Conservation (phyloP, 1,140 invertebrate species). For the Drosophila truncata region DNA sequence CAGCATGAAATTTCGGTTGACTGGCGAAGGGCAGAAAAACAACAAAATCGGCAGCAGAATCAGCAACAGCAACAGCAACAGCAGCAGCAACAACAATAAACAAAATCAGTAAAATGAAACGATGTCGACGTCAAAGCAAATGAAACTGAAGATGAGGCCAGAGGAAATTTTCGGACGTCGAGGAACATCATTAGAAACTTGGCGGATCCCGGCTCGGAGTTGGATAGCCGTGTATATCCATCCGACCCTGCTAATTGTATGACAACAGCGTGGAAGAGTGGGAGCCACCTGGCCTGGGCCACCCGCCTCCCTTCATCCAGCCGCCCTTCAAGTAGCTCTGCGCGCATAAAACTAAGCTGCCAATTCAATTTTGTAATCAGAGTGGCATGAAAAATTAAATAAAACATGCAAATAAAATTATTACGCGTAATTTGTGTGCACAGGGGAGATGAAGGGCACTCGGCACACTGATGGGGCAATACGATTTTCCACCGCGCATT, state of each 20-base stretch:
- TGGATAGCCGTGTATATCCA: slow-evolving; percentile 34
- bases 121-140: slow-evolving; percentile 71
- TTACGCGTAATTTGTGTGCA: slow-evolving; percentile 81
- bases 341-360: slow-evolving; percentile 78
- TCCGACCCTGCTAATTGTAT: slow-evolving; percentile 74
- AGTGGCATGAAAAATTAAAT: slow-evolving; percentile 84
- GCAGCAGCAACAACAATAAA: slow-evolving; percentile 70
- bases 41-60: slow-evolving; percentile 28
- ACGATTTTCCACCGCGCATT: slow-evolving; percentile 17
- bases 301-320: neutral
- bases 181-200: slow-evolving; percentile 76
- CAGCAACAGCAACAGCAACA: slow-evolving; percentile 43
- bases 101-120: slow-evolving; percentile 51
- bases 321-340: slow-evolving; percentile 54
- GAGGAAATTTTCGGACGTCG: slow-evolving; percentile 59
- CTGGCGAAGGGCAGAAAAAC: slow-evolving; percentile 41
- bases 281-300: slow-evolving; percentile 39
- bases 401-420: slow-evolving; percentile 84
- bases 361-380: slow-evolving; percentile 83
- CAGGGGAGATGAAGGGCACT: slow-evolving; percentile 19
- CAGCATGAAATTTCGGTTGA: slow-evolving; percentile 68
- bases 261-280: slow-evolving; percentile 51
- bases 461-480: slow-evolving; percentile 14
- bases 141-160: slow-evolving; percentile 74
- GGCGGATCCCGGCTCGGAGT: slow-evolving; percentile 18